phyloP scores from a whole-genome alignment of 92 coral and sea anemone species.

The Zoanthus solanderi region DNA sequence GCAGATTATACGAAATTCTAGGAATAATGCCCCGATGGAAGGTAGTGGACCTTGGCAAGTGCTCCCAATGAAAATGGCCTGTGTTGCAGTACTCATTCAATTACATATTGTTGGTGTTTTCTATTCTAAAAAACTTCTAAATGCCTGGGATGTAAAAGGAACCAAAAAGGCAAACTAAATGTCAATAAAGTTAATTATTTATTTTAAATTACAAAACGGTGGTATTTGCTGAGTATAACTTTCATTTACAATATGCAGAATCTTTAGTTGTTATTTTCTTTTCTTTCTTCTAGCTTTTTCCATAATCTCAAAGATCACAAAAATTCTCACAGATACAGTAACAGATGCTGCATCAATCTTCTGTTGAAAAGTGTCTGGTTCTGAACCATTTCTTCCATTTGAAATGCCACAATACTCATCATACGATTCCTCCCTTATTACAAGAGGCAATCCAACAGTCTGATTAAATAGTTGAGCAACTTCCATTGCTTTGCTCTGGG shows the following conservation, averaged over 20 bases:
- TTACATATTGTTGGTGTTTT: slow-evolving; percentile 86
- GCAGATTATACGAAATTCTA: slow-evolving; percentile 62
- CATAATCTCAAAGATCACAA: slow-evolving; percentile 89
- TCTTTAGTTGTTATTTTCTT: slow-evolving; percentile 53
- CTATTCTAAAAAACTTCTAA: slow-evolving; percentile 82
- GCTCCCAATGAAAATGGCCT: slow-evolving; percentile 85
- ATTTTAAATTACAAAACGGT: too few relatives aligned
- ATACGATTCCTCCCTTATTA: slow-evolving; percentile 84
- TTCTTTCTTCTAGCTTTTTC: slow-evolving; percentile 75
- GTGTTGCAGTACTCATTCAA: slow-evolving; percentile 84
- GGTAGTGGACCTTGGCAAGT: slow-evolving; percentile 65
- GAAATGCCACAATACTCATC: slow-evolving; percentile 79
- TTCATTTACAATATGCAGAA: too few relatives aligned
- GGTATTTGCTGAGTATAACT: too few relatives aligned
- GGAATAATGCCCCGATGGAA: slow-evolving; percentile 62
- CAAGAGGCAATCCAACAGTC: slow-evolving; percentile 87
- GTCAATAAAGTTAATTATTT: neutral
- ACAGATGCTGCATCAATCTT: slow-evolving; percentile 82
- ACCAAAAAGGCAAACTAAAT: slow-evolving; percentile 74
- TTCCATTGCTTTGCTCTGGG: slow-evolving; percentile 91
- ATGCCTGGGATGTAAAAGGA: slow-evolving; percentile 91
- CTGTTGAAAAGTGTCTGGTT: slow-evolving; percentile 70
- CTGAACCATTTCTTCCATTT: slow-evolving; percentile 45
- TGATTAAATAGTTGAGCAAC: slow-evolving; percentile 92
- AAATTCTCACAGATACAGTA: slow-evolving; percentile 87